Conservation (phyloP, 1,140 invertebrate genomes). For the Ips typographus region DNA sequence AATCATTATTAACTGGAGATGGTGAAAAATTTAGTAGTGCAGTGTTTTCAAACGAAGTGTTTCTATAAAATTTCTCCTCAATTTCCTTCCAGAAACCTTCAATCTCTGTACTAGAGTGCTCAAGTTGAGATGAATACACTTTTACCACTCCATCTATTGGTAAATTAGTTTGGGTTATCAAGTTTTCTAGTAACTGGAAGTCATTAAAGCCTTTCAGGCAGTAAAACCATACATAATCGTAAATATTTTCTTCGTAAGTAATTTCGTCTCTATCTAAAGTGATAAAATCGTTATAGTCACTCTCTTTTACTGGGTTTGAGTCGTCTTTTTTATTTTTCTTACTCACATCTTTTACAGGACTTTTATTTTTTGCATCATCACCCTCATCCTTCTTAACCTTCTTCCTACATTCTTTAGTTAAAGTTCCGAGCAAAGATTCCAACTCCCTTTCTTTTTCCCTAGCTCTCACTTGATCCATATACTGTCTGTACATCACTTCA, state of each 20-base stretch:
- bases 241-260: conserved; percentile 34
- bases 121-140: not conserved
- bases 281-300: conserved; percentile 7
- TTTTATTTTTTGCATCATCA: not conserved
- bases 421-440: conserved; percentile 14
- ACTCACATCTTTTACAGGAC: not conserved
- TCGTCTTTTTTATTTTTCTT: conserved; percentile 14
- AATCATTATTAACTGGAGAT: not conserved
- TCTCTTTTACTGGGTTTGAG: conserved; percentile 14
- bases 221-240: conserved; percentile 33
- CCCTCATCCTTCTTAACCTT: conserved; percentile 11
- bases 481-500: conserved; percentile 33
- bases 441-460: conserved; percentile 24
- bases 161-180: conserved; percentile 11
- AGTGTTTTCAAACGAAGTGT: conserved; percentile 27
- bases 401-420: conserved; percentile 28
- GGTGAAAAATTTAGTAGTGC: conserved; percentile 32
- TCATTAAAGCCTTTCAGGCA: conserved; percentile 29
- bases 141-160: conserved; percentile 25
- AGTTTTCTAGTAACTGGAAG: conserved; percentile 15
- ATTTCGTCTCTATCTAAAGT: conserved; percentile 20
- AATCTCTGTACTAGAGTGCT: not conserved
- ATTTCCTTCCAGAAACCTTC: conserved; percentile 26
- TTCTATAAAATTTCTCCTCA: conserved; percentile 14
- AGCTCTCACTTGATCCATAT: conserved; percentile 14